Base-by-base conservation (phyloP, 2,888 invertebrate species). In the Leucophenga montana region DNA sequence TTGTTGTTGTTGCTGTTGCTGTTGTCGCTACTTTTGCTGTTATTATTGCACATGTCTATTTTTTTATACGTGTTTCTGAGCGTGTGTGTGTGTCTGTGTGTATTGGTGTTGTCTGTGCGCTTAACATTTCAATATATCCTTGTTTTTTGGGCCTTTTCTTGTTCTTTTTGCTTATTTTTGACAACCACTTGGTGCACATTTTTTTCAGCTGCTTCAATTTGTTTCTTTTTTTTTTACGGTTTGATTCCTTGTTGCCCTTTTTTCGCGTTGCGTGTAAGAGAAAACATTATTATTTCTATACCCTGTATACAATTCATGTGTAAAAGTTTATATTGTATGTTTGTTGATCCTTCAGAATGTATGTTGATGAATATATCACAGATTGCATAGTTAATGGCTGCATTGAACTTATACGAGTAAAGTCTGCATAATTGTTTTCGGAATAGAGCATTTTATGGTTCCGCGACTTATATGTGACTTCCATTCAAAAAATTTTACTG, bases 91-190 rank as follows among this genome's bases (percentile, higher is more conserved):
- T 50, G 50, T n/a, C n/a, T 46, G 14, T 20, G 48, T 48, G 8
- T 64, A 3, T 64, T 20, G 14, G 11, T 22, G 46, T 64, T 48
- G 48, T 64, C 48, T 48, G 62, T 44, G 14, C 62, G 22, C 46
- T 64, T 64, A 64, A 64, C 62, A 64, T 64, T 64, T 64, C 62
- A 64, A 64, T 64, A 48, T n/a, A 50, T 50, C 18, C 18, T 50
- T 50, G 44, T 64, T 48, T 64, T 48, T 48, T 48, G 18, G n/a
- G 46, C 20, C 14, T 64, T 64, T 64, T 46, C 13, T 27, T 22
- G 8, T 59, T 33, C 6, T 33, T 8, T 1, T 56, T 57, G 27
- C 3, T 56, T 14, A n/a, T 53, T 22, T 20, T 56, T 56, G 20
- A 31, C 50, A n/a, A n/a, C 18, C 50, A 39, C 27, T 27, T 27